phyloP scores from a whole-genome alignment of 2,797 vertebrate species.

The Syndactyla subalaris region DNA sequence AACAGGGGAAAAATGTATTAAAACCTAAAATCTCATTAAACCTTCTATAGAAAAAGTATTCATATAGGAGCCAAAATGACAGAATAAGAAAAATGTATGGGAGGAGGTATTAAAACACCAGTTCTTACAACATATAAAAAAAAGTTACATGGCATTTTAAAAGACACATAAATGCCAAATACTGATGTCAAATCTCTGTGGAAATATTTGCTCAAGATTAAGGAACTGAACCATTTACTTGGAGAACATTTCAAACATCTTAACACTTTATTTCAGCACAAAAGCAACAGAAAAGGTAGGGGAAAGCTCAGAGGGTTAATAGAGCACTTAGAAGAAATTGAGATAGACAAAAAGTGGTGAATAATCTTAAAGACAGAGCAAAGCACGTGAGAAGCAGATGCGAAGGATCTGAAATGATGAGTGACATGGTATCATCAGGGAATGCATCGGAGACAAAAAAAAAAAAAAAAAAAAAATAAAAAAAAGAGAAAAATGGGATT shows the following conservation, averaged over 20 bases:
- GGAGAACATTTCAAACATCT: background rate
- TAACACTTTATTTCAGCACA: background rate
- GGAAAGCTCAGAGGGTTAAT: background rate
- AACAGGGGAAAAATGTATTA: background rate
- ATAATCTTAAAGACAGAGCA: background rate
- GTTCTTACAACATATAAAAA: background rate
- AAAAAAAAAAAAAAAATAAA: background rate
- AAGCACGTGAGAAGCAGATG: background rate
- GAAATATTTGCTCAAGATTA: slow-evolving; percentile 45
- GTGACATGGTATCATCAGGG: background rate
- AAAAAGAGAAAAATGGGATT: background rate
- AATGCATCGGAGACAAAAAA: background rate
- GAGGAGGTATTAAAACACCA: background rate
- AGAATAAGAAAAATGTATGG: background rate
- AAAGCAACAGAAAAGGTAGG: background rate
- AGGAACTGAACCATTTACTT: slow-evolving; percentile 3
- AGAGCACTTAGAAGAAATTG: slow-evolving; percentile 17
- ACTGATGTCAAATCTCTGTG: background rate
- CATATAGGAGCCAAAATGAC: background rate
- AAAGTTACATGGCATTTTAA: slow-evolving; percentile 2
- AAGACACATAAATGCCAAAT: slow-evolving; percentile 36
- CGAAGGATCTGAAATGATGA: background rate
- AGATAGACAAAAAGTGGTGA: background rate
- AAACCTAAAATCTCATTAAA: slow-evolving; percentile 37
- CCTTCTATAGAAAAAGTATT: background rate